Percentiles rank a stretch among this genome's conserved stretches.
Conservation (phyloP, 2,888 invertebrate genomes). For the Nezara viridula region DNA sequence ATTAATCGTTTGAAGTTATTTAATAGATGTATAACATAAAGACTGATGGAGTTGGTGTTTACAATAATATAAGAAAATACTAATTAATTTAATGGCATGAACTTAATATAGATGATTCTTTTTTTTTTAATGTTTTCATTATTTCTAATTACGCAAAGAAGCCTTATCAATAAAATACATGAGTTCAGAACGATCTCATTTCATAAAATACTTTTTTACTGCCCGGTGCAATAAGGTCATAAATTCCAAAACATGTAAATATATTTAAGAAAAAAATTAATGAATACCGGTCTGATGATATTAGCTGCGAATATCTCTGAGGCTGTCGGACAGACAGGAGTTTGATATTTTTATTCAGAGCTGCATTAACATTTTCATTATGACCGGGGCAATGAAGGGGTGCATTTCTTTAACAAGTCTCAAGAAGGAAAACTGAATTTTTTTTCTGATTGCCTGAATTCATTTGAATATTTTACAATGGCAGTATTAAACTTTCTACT, state of each 20-base stretch:
- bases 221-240: background rate
- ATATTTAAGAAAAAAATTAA: background rate
- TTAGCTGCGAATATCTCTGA: constrained; percentile 28
- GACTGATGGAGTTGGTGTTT: too few species aligned
- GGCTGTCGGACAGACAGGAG: background rate
- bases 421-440: constrained; percentile 47
- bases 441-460: constrained; percentile 54
- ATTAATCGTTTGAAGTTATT: too few species aligned
- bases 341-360: constrained; percentile 41
- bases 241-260: background rate
- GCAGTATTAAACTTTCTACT: constrained; percentile 36
- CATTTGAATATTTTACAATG: constrained; percentile 54
- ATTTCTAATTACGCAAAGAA: too few species aligned
- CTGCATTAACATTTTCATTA: constrained; percentile 52
- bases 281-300: background rate
- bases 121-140: too few species aligned
- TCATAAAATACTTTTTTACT: background rate
- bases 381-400: constrained; percentile 44
- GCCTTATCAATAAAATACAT: too few species aligned
- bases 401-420: constrained; percentile 54
- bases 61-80: too few species aligned
- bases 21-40: too few species aligned
- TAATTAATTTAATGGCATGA: too few species aligned
- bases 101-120: too few species aligned
- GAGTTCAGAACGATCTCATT: too few species aligned